phyloP scores from a whole-genome alignment of 1,140 invertebrate species.

The Ganaspis sp. region DNA sequence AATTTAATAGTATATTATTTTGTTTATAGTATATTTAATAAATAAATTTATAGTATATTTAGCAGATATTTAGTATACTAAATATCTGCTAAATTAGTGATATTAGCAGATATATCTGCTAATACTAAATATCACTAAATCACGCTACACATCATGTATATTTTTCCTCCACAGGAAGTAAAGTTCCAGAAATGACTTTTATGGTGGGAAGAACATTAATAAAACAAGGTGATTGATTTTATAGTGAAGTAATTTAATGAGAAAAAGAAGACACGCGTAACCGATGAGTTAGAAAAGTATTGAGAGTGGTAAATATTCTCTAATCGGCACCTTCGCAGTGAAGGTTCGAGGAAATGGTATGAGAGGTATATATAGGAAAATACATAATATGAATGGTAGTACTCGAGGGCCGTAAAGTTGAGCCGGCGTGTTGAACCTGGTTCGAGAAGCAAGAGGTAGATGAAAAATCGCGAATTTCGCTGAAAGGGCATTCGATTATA shows the following conservation, averaged over 20 bases:
- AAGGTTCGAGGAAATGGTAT: background rate
- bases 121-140: no score
- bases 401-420: slow-evolving; percentile 14
- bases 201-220: background rate
- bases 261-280: background rate
- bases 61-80: no score
- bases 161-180: no score
- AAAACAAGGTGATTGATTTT: background rate
- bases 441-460: background rate
- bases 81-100: no score
- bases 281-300: background rate
- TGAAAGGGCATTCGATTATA: slow-evolving; percentile 19
- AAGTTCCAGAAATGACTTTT: background rate
- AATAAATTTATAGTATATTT: no score
- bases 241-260: slow-evolving; percentile 13
- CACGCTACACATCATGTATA: no score
- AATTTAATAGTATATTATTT: no score
- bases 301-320: slow-evolving; percentile 10
- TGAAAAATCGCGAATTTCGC: slow-evolving; percentile 21
- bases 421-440: background rate
- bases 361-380: background rate
- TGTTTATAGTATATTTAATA: no score
- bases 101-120: no score
- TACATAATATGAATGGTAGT: slow-evolving; percentile 12
- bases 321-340: slow-evolving; percentile 19